These are phyloP conservation scores for Paraplagusia blochii DNA, from an alignment of 2,113 vertebrate species.

Conservation along the genomic window DNA sequence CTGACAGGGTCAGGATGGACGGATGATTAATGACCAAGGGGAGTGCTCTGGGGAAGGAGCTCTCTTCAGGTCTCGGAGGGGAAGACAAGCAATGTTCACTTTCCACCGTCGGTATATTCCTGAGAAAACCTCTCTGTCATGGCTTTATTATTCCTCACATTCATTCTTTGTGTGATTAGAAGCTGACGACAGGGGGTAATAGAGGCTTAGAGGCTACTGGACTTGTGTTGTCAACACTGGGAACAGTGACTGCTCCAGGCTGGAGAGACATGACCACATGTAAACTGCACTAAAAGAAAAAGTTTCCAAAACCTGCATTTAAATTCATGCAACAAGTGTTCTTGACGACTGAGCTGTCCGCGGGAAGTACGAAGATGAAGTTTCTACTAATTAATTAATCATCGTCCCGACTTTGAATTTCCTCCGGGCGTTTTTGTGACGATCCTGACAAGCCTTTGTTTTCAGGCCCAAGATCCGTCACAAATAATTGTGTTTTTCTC, in stretches of 20 bases:
- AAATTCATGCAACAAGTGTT: no score
- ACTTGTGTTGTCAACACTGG: conserved; percentile 50
- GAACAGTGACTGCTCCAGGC: conserved; percentile 20
- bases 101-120: conserved; percentile 51
- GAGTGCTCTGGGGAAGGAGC: conserved; percentile 58
- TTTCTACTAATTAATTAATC: conserved; percentile 55
- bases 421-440: conserved; percentile 46
- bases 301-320: no score
- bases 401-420: conserved; percentile 41
- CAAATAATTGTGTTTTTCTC: conserved; percentile 58
- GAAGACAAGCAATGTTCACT: conserved; percentile 42
- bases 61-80: conserved; percentile 51
- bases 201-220: conserved; percentile 50
- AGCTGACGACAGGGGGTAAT: conserved; percentile 51
- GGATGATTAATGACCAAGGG: conserved; percentile 73
- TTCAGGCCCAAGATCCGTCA: conserved; percentile 37
- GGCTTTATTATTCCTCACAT: conserved; percentile 34
- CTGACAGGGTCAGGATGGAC: conserved; percentile 63
- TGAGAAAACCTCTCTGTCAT: conserved; percentile 40
- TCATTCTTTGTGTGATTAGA: conserved; percentile 60
- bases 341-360: no score
- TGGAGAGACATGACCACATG: no score
- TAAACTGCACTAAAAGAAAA: no score
- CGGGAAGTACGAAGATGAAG: no score
- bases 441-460: conserved; percentile 59